Percentiles rank a stretch among this genome's conserved stretches.
These are phyloP conservation scores for Chrysopilus asiliformis DNA, from an alignment of 2,888 invertebrate species.

Conservation along the genomic window DNA sequence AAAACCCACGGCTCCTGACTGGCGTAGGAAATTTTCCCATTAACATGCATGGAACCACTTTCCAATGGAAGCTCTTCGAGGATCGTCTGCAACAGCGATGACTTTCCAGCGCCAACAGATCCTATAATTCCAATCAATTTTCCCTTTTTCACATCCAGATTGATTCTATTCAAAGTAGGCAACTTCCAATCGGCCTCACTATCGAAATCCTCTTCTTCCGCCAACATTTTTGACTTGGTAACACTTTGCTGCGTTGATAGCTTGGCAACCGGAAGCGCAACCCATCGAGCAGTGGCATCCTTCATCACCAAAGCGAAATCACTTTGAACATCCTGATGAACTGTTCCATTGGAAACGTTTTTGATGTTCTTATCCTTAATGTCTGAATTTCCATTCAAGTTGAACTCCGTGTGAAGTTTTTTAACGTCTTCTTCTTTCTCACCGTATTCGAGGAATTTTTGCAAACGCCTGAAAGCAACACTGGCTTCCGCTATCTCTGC, in stretches of 20 bases:
- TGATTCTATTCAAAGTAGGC: conserved; percentile 40
- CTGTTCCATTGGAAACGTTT: background rate
- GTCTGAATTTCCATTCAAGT: conserved; percentile 8
- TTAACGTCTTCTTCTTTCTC: conserved; percentile 20
- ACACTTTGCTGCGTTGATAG: background rate
- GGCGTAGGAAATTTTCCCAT: conserved; percentile 57
- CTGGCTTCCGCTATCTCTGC: conserved; percentile 66
- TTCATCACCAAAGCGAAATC: conserved; percentile 13
- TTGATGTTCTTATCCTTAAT: conserved; percentile 10
- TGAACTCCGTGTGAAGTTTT: conserved; percentile 9
- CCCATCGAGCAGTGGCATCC: conserved; percentile 39
- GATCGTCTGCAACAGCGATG: conserved; percentile 51
- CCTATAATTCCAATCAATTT: conserved; percentile 58
- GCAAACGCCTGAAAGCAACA: conserved; percentile 59
- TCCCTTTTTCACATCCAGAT: conserved; percentile 41
- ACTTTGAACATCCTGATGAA: conserved; percentile 16
- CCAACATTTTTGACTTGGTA: conserved; percentile 1
- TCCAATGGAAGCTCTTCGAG: conserved; percentile 54
- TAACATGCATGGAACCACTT: conserved; percentile 42
- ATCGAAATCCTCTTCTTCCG: conserved; percentile 3
- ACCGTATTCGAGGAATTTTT: conserved; percentile 35
- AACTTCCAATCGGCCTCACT: conserved; percentile 3
- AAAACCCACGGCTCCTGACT: conserved; percentile 80
- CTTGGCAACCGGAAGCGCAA: background rate
- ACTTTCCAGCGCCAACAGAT: conserved; percentile 63